phyloP scores from a whole-genome alignment of 1,140 invertebrate species.

The Cotesia glomerata region DNA sequence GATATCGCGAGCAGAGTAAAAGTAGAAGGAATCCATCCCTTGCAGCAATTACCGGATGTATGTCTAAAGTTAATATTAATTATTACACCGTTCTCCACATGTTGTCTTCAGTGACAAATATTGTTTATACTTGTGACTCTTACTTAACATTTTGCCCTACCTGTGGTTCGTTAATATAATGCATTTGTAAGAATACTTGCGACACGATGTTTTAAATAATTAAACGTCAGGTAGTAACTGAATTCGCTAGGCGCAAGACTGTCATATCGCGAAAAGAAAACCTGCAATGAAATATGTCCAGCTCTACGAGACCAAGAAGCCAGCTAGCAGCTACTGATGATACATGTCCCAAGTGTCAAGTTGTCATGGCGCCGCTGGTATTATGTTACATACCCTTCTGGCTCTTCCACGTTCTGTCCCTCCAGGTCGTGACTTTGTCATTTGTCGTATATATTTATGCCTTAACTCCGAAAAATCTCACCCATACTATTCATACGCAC shows the following conservation, averaged over 20 bases:
- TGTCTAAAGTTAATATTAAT: too few relatives aligned
- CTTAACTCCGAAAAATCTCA: conserved; percentile 13
- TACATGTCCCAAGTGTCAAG: conserved; percentile 36
- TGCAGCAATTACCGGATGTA: neutral
- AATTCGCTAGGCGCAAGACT: neutral
- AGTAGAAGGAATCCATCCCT: conserved; percentile 17
- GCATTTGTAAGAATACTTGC: neutral
- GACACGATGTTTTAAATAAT: too few relatives aligned
- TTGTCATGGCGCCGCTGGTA: conserved; percentile 34
- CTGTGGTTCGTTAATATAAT: neutral
- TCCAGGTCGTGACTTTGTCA: conserved; percentile 37
- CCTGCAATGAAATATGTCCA: conserved; percentile 23
- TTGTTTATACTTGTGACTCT: too few relatives aligned
- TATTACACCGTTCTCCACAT: too few relatives aligned
- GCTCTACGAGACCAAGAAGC: conserved; percentile 30
- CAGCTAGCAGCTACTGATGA: conserved; percentile 39
- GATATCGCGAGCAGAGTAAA: conserved; percentile 31
- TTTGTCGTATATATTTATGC: conserved; percentile 32
- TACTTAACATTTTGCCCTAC: too few relatives aligned
- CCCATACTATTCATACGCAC: too few relatives aligned
- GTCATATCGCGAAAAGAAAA: neutral
- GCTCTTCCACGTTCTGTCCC: conserved; percentile 4
- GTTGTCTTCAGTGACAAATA: too few relatives aligned
- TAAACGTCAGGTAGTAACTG: too few relatives aligned
- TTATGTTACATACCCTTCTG: conserved; percentile 33